Percentiles rank a stretch among this genome's conserved stretches.
Conservation (phyloP, 2,797 vertebrate genomes). For the Trachops cirrhosus region DNA sequence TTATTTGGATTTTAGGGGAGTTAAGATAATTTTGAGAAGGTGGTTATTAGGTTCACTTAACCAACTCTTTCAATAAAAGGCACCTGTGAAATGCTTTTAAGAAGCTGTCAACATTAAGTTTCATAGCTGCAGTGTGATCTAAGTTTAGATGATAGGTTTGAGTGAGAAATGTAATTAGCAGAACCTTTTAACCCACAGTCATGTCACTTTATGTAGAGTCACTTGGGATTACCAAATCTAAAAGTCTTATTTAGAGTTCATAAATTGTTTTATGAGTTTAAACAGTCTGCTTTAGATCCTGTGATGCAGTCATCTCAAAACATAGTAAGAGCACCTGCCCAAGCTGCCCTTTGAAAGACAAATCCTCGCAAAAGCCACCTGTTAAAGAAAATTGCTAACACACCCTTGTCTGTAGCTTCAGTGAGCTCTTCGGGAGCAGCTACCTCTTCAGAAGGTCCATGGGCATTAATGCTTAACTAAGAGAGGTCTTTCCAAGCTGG, state of each 20-base stretch:
- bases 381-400: neutral
- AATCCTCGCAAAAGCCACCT: neutral
- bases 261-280: neutral
- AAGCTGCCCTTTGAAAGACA: neutral
- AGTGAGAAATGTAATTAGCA: slow-evolving; percentile 24
- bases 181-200: neutral
- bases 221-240: neutral
- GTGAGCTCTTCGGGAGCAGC: neutral
- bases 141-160: slow-evolving; percentile 11
- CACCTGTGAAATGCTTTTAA: neutral
- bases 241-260: neutral
- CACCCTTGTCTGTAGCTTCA: neutral
- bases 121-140: neutral
- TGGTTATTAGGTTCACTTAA: neutral
- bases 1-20: neutral
- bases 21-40: neutral
- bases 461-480: neutral
- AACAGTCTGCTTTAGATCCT: neutral
- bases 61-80: neutral
- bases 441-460: neutral
- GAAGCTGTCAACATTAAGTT: neutral
- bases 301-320: neutral
- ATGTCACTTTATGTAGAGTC: neutral
- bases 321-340: neutral
- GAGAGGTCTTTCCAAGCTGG: neutral